phyloP scores from a whole-genome alignment of 1,140 invertebrate genomes.

The Orchesella cincta region DNA sequence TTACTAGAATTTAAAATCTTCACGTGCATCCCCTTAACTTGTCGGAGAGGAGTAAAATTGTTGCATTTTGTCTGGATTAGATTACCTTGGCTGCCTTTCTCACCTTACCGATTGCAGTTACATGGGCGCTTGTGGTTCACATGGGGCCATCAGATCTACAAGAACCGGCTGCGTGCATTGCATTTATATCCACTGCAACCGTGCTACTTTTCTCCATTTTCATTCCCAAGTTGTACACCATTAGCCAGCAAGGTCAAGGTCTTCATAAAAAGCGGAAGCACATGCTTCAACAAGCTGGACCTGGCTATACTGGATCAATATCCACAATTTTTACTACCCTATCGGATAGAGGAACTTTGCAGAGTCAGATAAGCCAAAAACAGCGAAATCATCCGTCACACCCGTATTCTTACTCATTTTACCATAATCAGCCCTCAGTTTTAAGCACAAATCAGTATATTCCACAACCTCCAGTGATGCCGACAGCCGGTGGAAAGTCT shows the following conservation, averaged over 20 bases:
- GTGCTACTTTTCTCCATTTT: slow-evolving; percentile 54
- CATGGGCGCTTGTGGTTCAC: slow-evolving; percentile 53
- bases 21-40: neutral
- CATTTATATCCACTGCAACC: slow-evolving; percentile 52
- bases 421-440: slow-evolving; percentile 24
- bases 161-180: slow-evolving; percentile 53
- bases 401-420: neutral
- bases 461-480: slow-evolving; percentile 42
- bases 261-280: slow-evolving; percentile 46
- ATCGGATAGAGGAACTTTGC: slow-evolving; percentile 47
- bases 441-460: slow-evolving; percentile 21
- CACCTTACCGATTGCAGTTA: slow-evolving; percentile 52
- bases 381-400: slow-evolving; percentile 6
- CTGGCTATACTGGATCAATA: slow-evolving; percentile 49
- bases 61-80: slow-evolving; percentile 24
- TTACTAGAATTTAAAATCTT: neutral
- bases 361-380: slow-evolving; percentile 45
- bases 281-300: slow-evolving; percentile 46
- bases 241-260: slow-evolving; percentile 52
- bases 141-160: slow-evolving; percentile 50
- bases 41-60: neutral
- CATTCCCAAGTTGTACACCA: slow-evolving; percentile 54
- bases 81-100: slow-evolving; percentile 52
- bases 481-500: slow-evolving; percentile 40
- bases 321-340: slow-evolving; percentile 52